Percentiles rank a stretch among this genome's conserved stretches.
phyloP scores from a whole-genome alignment of 2,888 invertebrate species.

The Drosophila neonasuta region DNA sequence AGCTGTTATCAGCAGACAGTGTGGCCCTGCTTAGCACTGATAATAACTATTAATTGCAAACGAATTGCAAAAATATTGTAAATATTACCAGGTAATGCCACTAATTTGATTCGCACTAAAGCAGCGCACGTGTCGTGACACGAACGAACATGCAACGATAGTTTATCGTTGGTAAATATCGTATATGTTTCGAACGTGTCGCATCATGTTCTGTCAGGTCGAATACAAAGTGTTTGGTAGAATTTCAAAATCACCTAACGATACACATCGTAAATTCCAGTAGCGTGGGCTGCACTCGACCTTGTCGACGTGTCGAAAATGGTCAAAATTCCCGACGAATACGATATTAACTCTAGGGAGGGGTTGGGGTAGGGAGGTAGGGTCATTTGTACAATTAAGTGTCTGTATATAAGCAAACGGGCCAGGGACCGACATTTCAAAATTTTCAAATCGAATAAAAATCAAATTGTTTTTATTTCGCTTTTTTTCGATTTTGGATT shows the following conservation, averaged over 20 bases:
- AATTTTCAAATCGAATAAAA: constrained; percentile 42
- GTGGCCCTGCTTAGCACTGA: constrained; percentile 1
- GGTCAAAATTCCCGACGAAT: constrained; percentile 23
- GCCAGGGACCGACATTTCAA: constrained; percentile 47
- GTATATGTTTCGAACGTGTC: not conserved
- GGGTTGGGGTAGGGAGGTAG: not conserved
- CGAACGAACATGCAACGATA: not conserved
- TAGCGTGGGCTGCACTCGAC: constrained; percentile 34
- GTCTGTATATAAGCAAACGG: constrained; percentile 29
- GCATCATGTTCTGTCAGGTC: constrained; percentile 5
- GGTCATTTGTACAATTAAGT: constrained; percentile 20
- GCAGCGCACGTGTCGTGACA: not conserved
- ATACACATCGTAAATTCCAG: constrained; percentile 38
- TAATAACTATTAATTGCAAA: constrained; percentile 1
- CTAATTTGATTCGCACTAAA: not conserved
- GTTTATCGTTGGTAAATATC: not conserved
- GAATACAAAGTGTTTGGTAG: constrained; percentile 4
- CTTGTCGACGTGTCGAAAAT: constrained; percentile 49
- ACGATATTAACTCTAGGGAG: constrained; percentile 5
- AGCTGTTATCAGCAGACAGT: constrained; percentile 24
- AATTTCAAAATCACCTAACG: constrained; percentile 20
- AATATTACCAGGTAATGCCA: not conserved
- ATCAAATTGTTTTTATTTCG: constrained; percentile 19
- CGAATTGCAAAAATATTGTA: not conserved
- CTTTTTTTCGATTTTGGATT: not conserved